These are phyloP conservation scores for Rhagoletis zephyria DNA, from an alignment of 1,140 invertebrate genomes.

Conservation along the genomic window DNA sequence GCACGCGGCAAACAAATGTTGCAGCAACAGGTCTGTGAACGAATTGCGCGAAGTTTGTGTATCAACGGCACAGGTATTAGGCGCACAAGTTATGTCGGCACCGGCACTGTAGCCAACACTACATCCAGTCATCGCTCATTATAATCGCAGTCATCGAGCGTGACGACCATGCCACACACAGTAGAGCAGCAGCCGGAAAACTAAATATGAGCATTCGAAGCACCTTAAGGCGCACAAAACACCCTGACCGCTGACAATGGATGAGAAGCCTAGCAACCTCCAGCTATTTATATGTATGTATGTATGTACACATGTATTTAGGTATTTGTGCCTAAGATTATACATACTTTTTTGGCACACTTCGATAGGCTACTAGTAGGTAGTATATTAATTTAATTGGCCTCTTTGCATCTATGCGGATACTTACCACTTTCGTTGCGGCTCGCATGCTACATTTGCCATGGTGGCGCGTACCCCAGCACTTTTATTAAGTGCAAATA, in stretches of 20 bases:
- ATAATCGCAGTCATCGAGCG: slow-evolving; percentile 12
- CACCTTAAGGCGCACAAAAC: background rate
- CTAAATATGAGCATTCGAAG: too few relatives aligned
- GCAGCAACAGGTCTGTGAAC: background rate
- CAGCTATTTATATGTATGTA: background rate
- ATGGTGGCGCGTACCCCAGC: background rate
- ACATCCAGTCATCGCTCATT: slow-evolving; percentile 27
- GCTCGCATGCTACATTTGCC: background rate
- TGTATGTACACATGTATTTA: too few relatives aligned
- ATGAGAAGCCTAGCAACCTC: background rate
- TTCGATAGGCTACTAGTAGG: background rate
- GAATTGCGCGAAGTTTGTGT: background rate
- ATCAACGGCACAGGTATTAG: background rate
- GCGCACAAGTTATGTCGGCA: background rate
- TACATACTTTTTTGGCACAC: too few relatives aligned
- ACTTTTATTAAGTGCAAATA: slow-evolving; percentile 42
- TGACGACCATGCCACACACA: slow-evolving; percentile 37
- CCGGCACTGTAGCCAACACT: background rate
- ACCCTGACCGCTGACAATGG: background rate
- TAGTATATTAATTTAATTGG: slow-evolving; percentile 27
- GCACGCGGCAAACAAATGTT: background rate
- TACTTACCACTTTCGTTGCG: background rate
- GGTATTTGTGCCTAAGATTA: too few relatives aligned
- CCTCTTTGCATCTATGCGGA: background rate
- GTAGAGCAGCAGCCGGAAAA: background rate